These are phyloP conservation scores for Mythimna albipuncta DNA, from an alignment of 2,888 invertebrate genomes.

Conservation along the genomic window DNA sequence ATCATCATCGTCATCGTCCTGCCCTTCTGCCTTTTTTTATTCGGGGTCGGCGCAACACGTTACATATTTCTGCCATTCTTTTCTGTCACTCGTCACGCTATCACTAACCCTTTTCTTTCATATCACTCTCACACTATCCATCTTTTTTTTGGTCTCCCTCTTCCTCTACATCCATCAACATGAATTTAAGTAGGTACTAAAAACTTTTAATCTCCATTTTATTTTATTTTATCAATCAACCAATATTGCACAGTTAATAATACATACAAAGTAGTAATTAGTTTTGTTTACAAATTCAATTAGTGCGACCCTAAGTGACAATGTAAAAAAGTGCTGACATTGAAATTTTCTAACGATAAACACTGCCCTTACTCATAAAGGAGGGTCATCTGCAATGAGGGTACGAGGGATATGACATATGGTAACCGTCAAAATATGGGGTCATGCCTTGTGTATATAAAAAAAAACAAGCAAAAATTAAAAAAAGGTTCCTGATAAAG, in stretches of 20 bases:
- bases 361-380: constrained; percentile 15
- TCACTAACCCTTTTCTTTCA: no score
- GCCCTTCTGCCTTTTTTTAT: no score
- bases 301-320: neutral
- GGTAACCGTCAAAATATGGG: neutral
- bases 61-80: no score
- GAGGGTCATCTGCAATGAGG: constrained; percentile 31
- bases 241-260: neutral
- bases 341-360: constrained; percentile 13
- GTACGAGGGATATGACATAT: constrained; percentile 39
- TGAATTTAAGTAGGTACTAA: no score
- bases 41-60: no score
- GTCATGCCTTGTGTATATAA: constrained; percentile 13
- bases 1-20: no score
- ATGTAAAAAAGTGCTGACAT: constrained; percentile 10
- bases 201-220: no score
- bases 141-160: no score
- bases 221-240: constrained; percentile 13
- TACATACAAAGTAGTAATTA: neutral
- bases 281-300: neutral
- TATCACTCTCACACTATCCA: no score
- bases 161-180: no score
- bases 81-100: no score
- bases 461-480: neutral
- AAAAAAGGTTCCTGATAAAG: neutral